phyloP scores from a whole-genome alignment of 1,140 invertebrate species.

The Mycetomoellerius zeteki region DNA sequence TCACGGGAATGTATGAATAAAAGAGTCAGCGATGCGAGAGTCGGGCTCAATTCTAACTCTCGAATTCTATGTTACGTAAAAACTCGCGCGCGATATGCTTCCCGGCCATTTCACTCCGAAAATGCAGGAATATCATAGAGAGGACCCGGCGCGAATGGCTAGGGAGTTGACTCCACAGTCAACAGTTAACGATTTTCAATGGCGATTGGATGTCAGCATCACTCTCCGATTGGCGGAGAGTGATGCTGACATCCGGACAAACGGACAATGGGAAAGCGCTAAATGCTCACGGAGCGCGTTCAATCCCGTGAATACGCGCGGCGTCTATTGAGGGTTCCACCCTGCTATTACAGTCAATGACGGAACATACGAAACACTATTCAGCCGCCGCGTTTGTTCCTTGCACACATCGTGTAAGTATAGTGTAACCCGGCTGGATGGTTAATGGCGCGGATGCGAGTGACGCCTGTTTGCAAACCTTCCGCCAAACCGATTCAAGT shows the following conservation, averaged over 20 bases:
- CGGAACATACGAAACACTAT: constrained; percentile 78
- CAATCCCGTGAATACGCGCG: constrained; percentile 73
- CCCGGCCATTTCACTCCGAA: constrained; percentile 27
- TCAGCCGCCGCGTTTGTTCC: constrained; percentile 75
- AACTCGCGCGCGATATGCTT: constrained; percentile 18
- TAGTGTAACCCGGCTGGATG: constrained; percentile 67
- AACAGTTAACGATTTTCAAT: constrained; percentile 65
- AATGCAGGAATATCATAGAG: constrained; percentile 49
- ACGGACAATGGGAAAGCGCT: constrained; percentile 72
- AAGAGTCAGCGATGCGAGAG: constrained; percentile 25
- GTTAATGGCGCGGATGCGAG: constrained; percentile 66
- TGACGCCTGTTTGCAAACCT: constrained; percentile 73
- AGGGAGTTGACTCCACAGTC: constrained; percentile 53
- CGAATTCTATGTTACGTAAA: constrained; percentile 26
- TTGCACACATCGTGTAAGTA: constrained; percentile 78
- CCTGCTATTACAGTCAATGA: constrained; percentile 79
- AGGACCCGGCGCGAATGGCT: constrained; percentile 39
- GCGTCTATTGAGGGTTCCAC: constrained; percentile 76
- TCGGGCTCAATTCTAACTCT: constrained; percentile 22
- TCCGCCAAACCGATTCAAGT: constrained; percentile 35
- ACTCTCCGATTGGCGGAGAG: constrained; percentile 74
- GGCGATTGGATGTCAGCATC: constrained; percentile 75
- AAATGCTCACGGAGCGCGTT: constrained; percentile 73
- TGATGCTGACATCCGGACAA: constrained; percentile 75
- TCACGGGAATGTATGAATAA: neutral